Base-by-base conservation (phyloP, 2,888 invertebrate species). In the Noctua comes region DNA sequence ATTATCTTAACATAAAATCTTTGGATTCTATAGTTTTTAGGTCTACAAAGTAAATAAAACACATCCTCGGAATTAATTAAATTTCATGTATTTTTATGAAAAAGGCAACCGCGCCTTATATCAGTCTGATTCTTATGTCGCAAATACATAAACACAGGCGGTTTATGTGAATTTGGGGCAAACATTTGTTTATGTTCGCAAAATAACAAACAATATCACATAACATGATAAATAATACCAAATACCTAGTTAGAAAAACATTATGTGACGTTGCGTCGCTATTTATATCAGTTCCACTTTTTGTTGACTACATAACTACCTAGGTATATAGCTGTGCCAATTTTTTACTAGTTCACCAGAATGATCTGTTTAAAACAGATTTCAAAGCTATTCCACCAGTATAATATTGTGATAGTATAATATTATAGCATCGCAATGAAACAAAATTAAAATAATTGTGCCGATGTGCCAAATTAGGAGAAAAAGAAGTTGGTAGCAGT, bases 241-340 rank as follows among this genome's bases (percentile, higher is more conserved):
- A 74, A 75, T 85, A 65, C 13, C 31, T 36, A 69, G 66, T 66
- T 24, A 64, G n/a, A 82, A 78, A 82, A 7, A 59, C 51, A 77
- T 62, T 73, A 51, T 16, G 62, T 80, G 72, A 73, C 68, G 46
- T 59, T 57, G 46, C 43, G 51, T 80, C 31, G 62, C 77, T 72
- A 81, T 75, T 72, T 76, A 68, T 82, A 72, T 72, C 43, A 43
- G 43, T 62, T 62, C 54, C 51, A 46, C 27, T 68, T 73, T 70
- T 73, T 70, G 66, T 75, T 73, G 65, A 68, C 57, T 64, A 70
- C 48, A 36, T 66, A 71, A 43, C 48, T 54, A 71, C 24, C 62
- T 65, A 48, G 27, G 36, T 68, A 46, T 51, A 46, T 43, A 31
- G n/a, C 36, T 77, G 86, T 83, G 86, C 83, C 86, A 86, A 83